Evolutionary conservation across 2,888 invertebrate genomes (phyloP).

Genomic region (Panzeria rudis): DNA sequence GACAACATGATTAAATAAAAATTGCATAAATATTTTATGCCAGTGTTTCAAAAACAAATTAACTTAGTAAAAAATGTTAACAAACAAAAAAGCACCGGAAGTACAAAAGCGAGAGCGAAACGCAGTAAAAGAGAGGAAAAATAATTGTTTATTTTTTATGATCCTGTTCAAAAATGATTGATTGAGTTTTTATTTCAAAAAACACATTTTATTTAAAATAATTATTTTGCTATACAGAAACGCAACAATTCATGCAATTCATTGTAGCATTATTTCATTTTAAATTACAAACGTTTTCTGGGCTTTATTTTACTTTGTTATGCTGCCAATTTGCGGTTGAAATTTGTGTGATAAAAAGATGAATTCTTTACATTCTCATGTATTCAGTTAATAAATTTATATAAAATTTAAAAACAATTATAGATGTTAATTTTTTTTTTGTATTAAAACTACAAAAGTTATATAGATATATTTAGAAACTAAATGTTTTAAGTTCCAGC

Average conservation of each 20-base stretch:
- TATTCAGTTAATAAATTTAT: constrained; percentile 10
- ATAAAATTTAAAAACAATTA: constrained; percentile 6
- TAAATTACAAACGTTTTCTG: constrained; percentile 16
- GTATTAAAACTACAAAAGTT: background rate
- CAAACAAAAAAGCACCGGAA: background rate
- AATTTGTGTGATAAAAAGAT: constrained; percentile 30
- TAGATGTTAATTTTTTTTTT: background rate
- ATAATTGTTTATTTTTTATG: constrained; percentile 57
- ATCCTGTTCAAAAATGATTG: constrained; percentile 64
- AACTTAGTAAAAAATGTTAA: constrained; percentile 19
- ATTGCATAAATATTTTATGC: constrained; percentile 69
- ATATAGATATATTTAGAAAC: background rate
- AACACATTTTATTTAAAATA: constrained; percentile 30
- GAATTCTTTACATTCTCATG: constrained; percentile 15
- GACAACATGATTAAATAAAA: constrained; percentile 67
- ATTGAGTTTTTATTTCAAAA: constrained; percentile 63
- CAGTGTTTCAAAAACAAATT: constrained; percentile 49
- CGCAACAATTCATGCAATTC: background rate
- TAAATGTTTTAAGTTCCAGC: too few relatives aligned
- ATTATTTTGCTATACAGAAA: constrained; percentile 8
- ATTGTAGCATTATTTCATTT: constrained; percentile 1
- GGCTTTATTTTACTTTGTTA: constrained; percentile 22
- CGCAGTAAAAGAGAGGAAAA: constrained; percentile 16
- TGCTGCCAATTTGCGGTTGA: constrained; percentile 57
- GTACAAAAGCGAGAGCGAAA: background rate